Evolutionary conservation across 2,888 invertebrate species (phyloP).

Genomic region (Acanthococcus lagerstroemiae): DNA sequence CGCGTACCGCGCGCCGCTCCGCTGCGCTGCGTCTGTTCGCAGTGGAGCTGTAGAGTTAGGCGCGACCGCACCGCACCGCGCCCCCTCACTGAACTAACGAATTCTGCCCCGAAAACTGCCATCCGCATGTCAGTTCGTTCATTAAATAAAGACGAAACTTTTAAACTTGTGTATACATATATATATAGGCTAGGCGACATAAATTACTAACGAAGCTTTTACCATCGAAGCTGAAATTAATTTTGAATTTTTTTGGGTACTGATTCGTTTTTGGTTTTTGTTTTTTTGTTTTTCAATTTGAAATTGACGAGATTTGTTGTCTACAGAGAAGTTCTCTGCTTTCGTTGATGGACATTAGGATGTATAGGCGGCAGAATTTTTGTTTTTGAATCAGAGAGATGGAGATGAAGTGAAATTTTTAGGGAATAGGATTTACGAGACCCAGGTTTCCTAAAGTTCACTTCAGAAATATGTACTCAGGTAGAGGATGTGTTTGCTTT

Average conservation of each 20-base stretch:
- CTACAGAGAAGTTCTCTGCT: not conserved
- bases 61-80: not conserved
- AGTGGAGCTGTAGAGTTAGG: not conserved
- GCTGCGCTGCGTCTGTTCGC: not conserved
- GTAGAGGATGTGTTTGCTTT: too few relatives aligned
- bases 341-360: too few relatives aligned
- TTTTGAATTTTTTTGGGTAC: conserved; percentile 9
- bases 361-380: too few relatives aligned
- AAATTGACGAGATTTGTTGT: not conserved
- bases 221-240: conserved; percentile 18
- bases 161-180: conserved; percentile 17
- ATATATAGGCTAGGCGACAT: too few relatives aligned
- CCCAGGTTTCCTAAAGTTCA: too few relatives aligned
- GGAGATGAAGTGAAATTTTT: too few relatives aligned
- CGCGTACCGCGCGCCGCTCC: not conserved
- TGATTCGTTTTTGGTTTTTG: not conserved
- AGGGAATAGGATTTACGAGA: too few relatives aligned
- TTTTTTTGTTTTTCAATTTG: not conserved
- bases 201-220: conserved; percentile 27
- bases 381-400: too few relatives aligned
- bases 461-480: too few relatives aligned
- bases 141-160: conserved; percentile 21
- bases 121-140: conserved; percentile 27
- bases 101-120: conserved; percentile 13
- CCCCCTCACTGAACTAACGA: not conserved